Percentiles rank a stretch among this genome's conserved stretches.
Evolutionary conservation across 2,113 vertebrate genomes (phyloP).

Genomic region (Ptilorrhoa leucosticta): DNA sequence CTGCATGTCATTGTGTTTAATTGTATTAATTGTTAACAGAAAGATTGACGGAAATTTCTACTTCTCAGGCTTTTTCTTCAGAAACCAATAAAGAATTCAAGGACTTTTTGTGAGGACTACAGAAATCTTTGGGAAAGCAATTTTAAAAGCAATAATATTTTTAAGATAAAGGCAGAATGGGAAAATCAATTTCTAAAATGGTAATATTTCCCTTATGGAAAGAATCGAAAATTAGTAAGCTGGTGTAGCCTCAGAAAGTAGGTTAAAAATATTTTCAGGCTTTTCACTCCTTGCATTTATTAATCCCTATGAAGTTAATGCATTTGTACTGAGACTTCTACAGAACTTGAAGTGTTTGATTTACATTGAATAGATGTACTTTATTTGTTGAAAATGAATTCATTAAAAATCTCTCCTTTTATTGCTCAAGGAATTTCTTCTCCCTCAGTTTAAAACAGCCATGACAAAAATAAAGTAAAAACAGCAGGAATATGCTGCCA

Average conservation of each 20-base stretch:
- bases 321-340: neutral
- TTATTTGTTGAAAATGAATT: neutral
- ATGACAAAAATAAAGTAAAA: neutral
- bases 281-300: neutral
- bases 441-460: neutral
- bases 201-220: neutral
- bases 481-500: neutral
- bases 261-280: neutral
- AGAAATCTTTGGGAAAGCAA: neutral
- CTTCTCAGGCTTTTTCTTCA: neutral
- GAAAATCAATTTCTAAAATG: neutral
- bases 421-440: neutral
- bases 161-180: conserved; percentile 17
- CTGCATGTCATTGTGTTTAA: neutral
- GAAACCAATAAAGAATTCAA: neutral
- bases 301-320: neutral
- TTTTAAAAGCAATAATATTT: conserved; percentile 33
- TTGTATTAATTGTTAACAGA: neutral
- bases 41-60: neutral
- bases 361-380: neutral
- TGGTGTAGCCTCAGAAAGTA: neutral
- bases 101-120: neutral
- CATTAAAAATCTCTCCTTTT: neutral
- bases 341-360: neutral
- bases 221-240: neutral